Conservation (phyloP, 1,140 invertebrate species). For the Drosophila baimaii region DNA sequence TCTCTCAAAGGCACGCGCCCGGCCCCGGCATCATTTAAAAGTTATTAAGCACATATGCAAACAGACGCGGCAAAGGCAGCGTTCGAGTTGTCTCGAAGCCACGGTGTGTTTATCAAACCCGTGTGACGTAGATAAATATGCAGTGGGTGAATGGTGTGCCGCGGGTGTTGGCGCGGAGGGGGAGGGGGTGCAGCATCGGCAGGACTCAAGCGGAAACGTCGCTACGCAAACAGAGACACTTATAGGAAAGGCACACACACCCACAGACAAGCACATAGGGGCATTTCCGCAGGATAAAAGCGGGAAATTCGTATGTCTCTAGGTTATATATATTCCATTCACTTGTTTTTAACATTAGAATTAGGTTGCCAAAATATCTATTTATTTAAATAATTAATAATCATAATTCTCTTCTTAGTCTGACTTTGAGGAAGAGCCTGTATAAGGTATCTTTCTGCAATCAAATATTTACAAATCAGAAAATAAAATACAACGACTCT, state of each 20-base stretch:
- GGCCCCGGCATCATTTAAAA: constrained; percentile 46
- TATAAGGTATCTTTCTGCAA: not conserved
- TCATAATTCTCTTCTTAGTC: not conserved
- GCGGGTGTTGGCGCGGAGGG: not conserved
- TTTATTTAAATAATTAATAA: too few species aligned
- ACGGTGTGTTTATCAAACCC: constrained; percentile 65
- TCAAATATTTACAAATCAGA: not conserved
- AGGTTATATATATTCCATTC: not conserved
- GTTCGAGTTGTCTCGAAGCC: constrained; percentile 56
- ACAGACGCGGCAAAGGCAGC: constrained; percentile 48
- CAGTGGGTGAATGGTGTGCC: constrained; percentile 17
- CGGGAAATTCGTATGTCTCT: not conserved
- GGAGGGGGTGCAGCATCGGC: constrained; percentile 7
- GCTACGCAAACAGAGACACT: constrained; percentile 54
- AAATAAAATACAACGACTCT: not conserved
- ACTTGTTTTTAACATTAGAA: not conserved
- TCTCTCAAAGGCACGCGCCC: constrained; percentile 20
- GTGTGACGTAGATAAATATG: constrained; percentile 63
- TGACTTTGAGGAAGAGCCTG: not conserved
- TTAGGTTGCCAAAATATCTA: not conserved
- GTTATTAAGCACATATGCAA: constrained; percentile 75
- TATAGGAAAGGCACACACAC: constrained; percentile 45
- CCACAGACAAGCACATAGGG: constrained; percentile 12
- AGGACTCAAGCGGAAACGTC: constrained; percentile 44
- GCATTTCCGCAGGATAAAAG: constrained; percentile 9